These are phyloP conservation scores for Chesias legatella DNA, from an alignment of 2,888 invertebrate species.

Conservation along the genomic window DNA sequence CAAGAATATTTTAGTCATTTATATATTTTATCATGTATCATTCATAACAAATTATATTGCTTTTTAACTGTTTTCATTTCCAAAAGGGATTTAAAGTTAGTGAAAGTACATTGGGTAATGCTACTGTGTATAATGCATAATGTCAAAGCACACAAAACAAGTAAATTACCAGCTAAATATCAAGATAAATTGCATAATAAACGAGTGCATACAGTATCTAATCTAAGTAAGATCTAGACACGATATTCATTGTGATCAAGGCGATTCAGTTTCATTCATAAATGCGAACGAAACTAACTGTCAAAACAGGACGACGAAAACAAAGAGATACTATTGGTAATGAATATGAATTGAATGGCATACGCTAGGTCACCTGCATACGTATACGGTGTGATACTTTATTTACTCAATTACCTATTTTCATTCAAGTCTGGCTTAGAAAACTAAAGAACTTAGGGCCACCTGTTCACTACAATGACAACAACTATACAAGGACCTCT, in stretches of 20 bases:
- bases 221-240: constrained; percentile 59
- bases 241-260: constrained; percentile 66
- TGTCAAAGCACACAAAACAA: constrained; percentile 9
- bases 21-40: too few species aligned
- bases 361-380: constrained; percentile 27
- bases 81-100: too few species aligned
- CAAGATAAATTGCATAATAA: constrained; percentile 26
- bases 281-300: constrained; percentile 56
- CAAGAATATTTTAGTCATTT: too few species aligned
- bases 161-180: constrained; percentile 12
- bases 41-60: too few species aligned
- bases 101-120: not conserved
- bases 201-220: constrained; percentile 48
- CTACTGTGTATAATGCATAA: constrained; percentile 1
- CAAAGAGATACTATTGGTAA: constrained; percentile 48
- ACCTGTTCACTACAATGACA: constrained; percentile 74
- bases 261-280: constrained; percentile 75
- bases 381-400: constrained; percentile 22
- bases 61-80: too few species aligned
- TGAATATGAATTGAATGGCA: constrained; percentile 28
- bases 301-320: constrained; percentile 68
- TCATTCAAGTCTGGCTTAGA: constrained; percentile 49
- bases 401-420: constrained; percentile 37
- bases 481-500: constrained; percentile 44
- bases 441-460: constrained; percentile 53